These are phyloP conservation scores for Subanguina moxae DNA, from an alignment of 1,140 invertebrate species.

Conservation along the genomic window DNA sequence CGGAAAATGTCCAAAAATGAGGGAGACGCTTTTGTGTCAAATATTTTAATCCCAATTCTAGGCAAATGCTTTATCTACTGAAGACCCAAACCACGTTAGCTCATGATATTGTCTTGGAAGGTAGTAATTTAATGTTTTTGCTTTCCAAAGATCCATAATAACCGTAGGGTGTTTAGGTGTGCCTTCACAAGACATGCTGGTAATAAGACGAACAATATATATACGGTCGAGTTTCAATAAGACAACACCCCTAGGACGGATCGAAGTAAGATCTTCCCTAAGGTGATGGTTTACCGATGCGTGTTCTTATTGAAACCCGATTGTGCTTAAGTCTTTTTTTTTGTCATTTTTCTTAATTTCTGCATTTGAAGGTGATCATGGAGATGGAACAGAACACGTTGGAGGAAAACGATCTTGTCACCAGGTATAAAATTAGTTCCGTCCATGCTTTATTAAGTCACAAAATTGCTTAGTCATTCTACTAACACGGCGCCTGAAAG, in stretches of 20 bases:
- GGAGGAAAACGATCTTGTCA: slow-evolving; percentile 35
- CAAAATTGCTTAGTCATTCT: no score
- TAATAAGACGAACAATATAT: not conserved
- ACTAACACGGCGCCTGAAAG: slow-evolving; percentile 7
- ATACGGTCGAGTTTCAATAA: no score
- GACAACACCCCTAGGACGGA: no score
- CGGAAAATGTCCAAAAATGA: no score
- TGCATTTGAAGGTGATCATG: slow-evolving; percentile 22
- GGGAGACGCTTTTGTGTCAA: no score
- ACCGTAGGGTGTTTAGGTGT: slow-evolving; percentile 14
- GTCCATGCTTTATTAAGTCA: no score
- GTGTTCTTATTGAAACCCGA: no score
- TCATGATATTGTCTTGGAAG: slow-evolving; percentile 24
- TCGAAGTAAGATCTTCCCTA: no score
- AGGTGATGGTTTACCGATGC: no score
- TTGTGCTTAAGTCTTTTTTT: no score
- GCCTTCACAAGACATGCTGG: slow-evolving; percentile 40
- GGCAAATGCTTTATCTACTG: slow-evolving; percentile 38
- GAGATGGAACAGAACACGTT: slow-evolving; percentile 24
- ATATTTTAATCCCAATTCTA: slow-evolving; percentile 10
- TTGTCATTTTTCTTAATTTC: no score
- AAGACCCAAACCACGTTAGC: slow-evolving; percentile 30
- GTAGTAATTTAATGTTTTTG: not conserved
- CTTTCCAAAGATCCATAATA: slow-evolving; percentile 7
- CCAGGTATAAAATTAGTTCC: not conserved